Evolutionary conservation across 2,113 vertebrate species (phyloP), one percentile per base, ranked within the genome.

Genomic region (Arenaria interpres): DNA sequence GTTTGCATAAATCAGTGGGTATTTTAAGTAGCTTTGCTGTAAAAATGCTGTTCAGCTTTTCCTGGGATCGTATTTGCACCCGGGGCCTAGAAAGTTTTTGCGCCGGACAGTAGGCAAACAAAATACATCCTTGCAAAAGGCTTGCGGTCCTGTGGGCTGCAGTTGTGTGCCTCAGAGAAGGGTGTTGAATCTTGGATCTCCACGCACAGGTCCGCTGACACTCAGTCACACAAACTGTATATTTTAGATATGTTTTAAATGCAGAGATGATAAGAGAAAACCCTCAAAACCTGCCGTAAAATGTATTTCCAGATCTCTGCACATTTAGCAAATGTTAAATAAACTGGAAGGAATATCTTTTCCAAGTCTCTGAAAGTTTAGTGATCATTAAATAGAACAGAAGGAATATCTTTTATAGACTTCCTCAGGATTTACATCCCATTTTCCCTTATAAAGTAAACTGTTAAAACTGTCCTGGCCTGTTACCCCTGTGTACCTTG

Each of bases 391-490:
- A 64, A 66, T 59, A 62, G 35, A 95, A 71, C 16, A 72, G 71
- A 96, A 90, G 43, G 43, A 77, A 46, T 51, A 95, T 84, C 12
- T 82, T 95, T 89, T 75, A 88, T 74, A 77, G 84, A 89, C 45
- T 60, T 96, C 53, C 28, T 89, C 17, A 16, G 90, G 66, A 68
- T 80, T 86, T 92, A 64, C 93, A 64, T 96, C 78, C 73, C 75
- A 19, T 76, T 71, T 97, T 90, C 59, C 79, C 74, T 93, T 48
- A 81, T 95, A 93, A 95, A 89, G 57, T 54, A 94, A 96, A 89
- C 67, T 77, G 25, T 74, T 89, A 66, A 80, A 91, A 90, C 59
- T 75, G 39, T 96, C 88, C 75, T 60, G 59, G 86, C 9, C 60
- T 87, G 41, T 85, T 96, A 96, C 66, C 57, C 35, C 33, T 90